Evolutionary conservation across 2,888 invertebrate species (phyloP), one percentile per base, ranked within the genome.

Genomic region (Ectemnius cavifrons): DNA sequence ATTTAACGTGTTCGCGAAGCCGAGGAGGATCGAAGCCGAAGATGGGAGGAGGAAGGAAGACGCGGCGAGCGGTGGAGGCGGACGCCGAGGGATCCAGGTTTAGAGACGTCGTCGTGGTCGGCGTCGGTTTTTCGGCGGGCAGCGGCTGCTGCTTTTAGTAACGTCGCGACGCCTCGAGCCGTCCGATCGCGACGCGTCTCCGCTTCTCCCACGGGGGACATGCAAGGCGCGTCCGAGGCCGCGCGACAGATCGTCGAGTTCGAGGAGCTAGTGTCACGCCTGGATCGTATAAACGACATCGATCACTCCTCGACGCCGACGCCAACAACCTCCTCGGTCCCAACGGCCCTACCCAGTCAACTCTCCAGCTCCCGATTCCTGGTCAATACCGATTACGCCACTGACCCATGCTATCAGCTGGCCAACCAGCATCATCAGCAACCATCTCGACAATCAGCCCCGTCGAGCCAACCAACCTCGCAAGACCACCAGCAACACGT

Each of bases 221-320:
- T 89, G 89, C 87, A 87, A 84, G 80, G 75, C 65, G 81, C 83
- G 76, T 84, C 85, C 70, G 89, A 90, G 73, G 85, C 87, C 62
- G 83, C 86, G 82, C 89, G 86, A 71, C 91, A 90, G 82, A 88
- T 91, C 79, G 86, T 88, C 84, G 91, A 91, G 80, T 91, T 91
- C 74, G 91, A 91, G 76, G 91, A 91, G 79, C 85, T 91, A 74
- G 88, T 90, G 27, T 89, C 89, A 73, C 88, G 90, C 18, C 84
- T 91, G 67, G 89, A 89, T 73, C 89, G 89, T 14, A 89, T 90
- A n/a, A 89, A 90, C 86, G 87, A 87, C 76, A 74, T 81, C 18
- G 74, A 64, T 5, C 77, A 60, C 16, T 45, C 70, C 13, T 61
- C 63, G 59, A 27, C 67, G 63, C 63, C 74, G 37, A 62, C 60